Base-by-base conservation (phyloP, 2,113 vertebrate species). In the Saguinus imperator region DNA sequence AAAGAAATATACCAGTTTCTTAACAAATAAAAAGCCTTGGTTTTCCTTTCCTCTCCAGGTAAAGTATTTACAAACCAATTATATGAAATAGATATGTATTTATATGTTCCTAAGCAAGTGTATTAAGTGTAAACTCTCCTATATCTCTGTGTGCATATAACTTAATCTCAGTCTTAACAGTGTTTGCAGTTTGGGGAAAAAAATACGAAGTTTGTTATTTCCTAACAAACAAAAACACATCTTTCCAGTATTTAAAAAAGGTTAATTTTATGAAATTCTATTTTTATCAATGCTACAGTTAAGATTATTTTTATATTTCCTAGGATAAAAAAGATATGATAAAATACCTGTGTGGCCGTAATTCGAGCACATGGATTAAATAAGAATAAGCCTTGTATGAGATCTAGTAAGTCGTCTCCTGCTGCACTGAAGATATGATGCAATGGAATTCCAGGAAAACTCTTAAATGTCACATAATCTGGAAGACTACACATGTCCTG, bases 361-460 rank as follows among this genome's bases (percentile, higher is more conserved):
- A 99, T 96, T 93, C 99, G 99, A 32, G 98, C 98, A 70, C 98
- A 99, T 10, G 99, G 99, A 97, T 99, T 99, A 98, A 99, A 99
- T 2, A 98, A 99, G 98, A 99, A 99, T 76, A 99, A 98, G 20
- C 99, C 99, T 95, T 99, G 99, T 61, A 99, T 98, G 57, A 99
- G 99, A 85, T 98, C 99, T 4, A 99, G 98, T 61, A 99, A 98
- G 98, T 99, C 99, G 12, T 99, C 99, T 73, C 99, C 99, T 87
- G 99, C 99, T 14, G 99, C 99, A 96, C 98, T 99, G 98, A 99
- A 99, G 98, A 99, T 99, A 98, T 99, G 99, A 1, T 99, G 99
- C 96, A 99, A 98, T 0, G 99, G 99, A 87, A 99, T 99, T 84
- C 99, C 99, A 80, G 99, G 99, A 96, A 99, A 99, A 96, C 98